Base-by-base conservation (phyloP, 2,888 invertebrate genomes). In the Megaustenia siamemsis region DNA sequence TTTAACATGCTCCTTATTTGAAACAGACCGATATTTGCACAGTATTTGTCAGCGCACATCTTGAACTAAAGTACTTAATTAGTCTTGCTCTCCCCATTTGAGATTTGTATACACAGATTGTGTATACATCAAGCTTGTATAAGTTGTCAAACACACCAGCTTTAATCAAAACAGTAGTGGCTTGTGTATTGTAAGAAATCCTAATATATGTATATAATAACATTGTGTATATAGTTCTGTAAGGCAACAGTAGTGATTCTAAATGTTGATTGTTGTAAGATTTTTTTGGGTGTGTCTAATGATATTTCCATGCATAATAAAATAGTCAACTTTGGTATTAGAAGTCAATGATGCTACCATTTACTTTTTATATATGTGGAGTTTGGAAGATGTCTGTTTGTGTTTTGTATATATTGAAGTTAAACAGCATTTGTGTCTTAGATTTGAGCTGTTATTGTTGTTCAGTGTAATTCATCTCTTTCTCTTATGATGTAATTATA, bases 181-280 rank as follows among this genome's bases (percentile, higher is more conserved):
- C 18, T 32, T 45, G 43, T 73, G 21, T 21, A n/a, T 45, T 28
- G 28, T 18, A 15, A 32, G 28, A 73, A 49, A 49, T 73, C 28
- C 24, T 49, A 73, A 49, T 49, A 49, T 77, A 38, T n/a, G n/a
- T n/a, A n/a, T n/a, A n/a, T n/a, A n/a, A n/a, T 40, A 40, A 28
- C 28, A 32, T 40, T 63, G 28, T 78, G 60, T 60, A 78, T 32
- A 78, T 73, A 73, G 32, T 38, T 38, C n/a, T 73, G 2, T 32
- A 53, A 40, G n/a, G 10, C 24, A 35, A 63, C 60, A 77, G 10
- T 38, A n/a, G n/a, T 71, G n/a, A 32, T 49, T 32, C 32, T 77
- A 24, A 28, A 63, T 77, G 77, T 77, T 77, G 60, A 28, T 60
- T 77, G 60, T 77, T 56, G 77, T 60, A 15, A 56, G n/a, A 40